Evolutionary conservation across 2,113 vertebrate species (phyloP), one percentile per base, ranked within the genome.

Genomic region (Erythrolamprus reginae): DNA sequence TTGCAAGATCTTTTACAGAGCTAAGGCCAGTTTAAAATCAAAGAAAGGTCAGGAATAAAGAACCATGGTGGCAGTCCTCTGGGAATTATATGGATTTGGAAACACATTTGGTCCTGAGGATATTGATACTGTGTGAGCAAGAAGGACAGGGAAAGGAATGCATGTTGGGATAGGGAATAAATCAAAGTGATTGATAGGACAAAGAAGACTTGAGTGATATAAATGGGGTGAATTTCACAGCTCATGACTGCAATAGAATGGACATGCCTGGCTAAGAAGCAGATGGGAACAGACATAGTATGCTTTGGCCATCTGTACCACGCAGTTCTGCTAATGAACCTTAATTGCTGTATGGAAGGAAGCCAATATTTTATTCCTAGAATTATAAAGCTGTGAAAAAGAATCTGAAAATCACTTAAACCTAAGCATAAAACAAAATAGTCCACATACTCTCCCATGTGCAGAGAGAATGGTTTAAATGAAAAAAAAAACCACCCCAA

Each of bases 101-200:
- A 82, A 91, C n/a, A 85, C 51, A 83, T 65, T 86, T 45, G 77
- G 13, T 70, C 61, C 85, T 61, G 70, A 61, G 26, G 33, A 48
- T 28, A 88, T 5, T 86, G 91, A 65, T 84, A 82, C 10, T 10
- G 85, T 77, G 58, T 53, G 84, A 92, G 92, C 90, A 24, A 10
- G 53, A 10, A 82, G 51, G 13, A 58, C 52, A 0, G 15, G 52
- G 23, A 45, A 55, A 65, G 48, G 58, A 33, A 48, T 55, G 17
- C 58, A 55, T 55, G 61, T 55, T 55, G 23, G 52, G 52, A 51
- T 38, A 51, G 45, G n/a, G 50, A 91, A 91, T 0, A 50, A 88
- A 93, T 55, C 86, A 94, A 88, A 90, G 85, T 50, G 50, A 83
- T 50, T 42, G 65, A 21, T 21, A 26, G 24, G 92, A 84, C 87